Conservation (phyloP, 2,797 vertebrate genomes). For the Sebastes kiyomatsui region DNA sequence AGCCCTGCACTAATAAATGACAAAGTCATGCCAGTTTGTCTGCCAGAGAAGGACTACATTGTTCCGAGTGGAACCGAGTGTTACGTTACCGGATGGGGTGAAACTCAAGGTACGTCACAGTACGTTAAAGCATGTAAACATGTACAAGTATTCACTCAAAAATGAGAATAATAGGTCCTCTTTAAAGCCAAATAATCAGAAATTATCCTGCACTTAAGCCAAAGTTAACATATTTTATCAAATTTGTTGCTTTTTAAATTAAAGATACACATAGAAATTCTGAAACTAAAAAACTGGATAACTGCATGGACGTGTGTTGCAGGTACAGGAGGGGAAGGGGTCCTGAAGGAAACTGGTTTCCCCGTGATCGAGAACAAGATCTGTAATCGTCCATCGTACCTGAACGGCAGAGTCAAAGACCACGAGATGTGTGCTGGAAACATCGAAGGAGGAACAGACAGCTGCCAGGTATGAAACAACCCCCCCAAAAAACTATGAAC, state of each 20-base stretch:
- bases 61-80: constrained; percentile 88
- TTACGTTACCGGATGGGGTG: constrained; percentile 94
- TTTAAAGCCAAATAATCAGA: no score
- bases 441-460: constrained; percentile 89
- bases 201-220: no score
- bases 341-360: constrained; percentile 92
- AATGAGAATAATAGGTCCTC: no score
- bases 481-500: not conserved
- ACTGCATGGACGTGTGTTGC: constrained; percentile 4
- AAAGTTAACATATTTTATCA: not conserved
- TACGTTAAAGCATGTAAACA: no score
- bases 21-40: constrained; percentile 87
- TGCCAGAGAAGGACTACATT: constrained; percentile 86
- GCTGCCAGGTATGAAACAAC: constrained; percentile 89
- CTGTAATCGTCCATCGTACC: constrained; percentile 89
- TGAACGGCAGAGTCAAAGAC: constrained; percentile 83
- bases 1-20: constrained; percentile 87
- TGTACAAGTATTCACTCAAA: no score
- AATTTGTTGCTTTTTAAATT: not conserved
- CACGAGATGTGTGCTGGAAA: constrained; percentile 93
- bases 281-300: not conserved
- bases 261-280: not conserved
- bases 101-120: constrained; percentile 87
- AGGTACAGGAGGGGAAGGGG: constrained; percentile 85
- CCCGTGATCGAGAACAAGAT: constrained; percentile 95